A percentile compares a stretch with the other conserved stretches of the same genome.
Conservation (phyloP, 1,140 invertebrate genomes). For the Eupeodes corollae region DNA sequence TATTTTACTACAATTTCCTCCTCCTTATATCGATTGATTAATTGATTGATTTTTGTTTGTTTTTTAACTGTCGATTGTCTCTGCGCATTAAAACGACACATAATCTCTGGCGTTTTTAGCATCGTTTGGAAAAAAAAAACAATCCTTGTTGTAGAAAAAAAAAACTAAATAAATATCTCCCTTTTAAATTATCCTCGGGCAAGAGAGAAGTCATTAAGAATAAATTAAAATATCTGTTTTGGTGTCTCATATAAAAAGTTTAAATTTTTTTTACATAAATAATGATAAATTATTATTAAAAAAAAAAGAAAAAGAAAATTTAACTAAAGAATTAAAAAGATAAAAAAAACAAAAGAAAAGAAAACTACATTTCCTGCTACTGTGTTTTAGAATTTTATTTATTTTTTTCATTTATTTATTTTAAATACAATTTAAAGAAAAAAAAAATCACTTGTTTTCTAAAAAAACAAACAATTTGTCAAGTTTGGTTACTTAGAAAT, state of each 20-base stretch:
- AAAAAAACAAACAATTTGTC: too few species aligned
- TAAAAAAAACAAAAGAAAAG: not conserved
- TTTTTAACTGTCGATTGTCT: not conserved
- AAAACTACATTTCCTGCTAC: not conserved
- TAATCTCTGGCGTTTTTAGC: constrained; percentile 1
- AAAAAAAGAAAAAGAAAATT: not conserved
- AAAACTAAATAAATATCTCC: too few species aligned
- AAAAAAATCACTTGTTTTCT: not conserved
- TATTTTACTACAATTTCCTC: constrained; percentile 3
- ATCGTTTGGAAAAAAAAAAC: constrained; percentile 4
- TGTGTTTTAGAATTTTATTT: not conserved
- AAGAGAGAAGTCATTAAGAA: too few species aligned
- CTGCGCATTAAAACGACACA: not conserved
- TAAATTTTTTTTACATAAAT: too few species aligned
- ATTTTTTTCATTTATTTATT: not conserved
- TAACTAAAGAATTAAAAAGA: not conserved
- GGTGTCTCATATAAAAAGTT: constrained; percentile 17
- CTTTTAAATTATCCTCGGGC: too few species aligned
- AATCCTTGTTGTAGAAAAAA: too few species aligned
- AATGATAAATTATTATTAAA: not conserved
- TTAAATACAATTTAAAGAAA: not conserved
- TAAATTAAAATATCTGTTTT: constrained; percentile 34
- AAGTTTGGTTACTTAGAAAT: too few species aligned
- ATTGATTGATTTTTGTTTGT: constrained; percentile 3
- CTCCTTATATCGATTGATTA: not conserved